Base-by-base conservation (phyloP, 2,113 vertebrate genomes). In the Pelusios castaneus region DNA sequence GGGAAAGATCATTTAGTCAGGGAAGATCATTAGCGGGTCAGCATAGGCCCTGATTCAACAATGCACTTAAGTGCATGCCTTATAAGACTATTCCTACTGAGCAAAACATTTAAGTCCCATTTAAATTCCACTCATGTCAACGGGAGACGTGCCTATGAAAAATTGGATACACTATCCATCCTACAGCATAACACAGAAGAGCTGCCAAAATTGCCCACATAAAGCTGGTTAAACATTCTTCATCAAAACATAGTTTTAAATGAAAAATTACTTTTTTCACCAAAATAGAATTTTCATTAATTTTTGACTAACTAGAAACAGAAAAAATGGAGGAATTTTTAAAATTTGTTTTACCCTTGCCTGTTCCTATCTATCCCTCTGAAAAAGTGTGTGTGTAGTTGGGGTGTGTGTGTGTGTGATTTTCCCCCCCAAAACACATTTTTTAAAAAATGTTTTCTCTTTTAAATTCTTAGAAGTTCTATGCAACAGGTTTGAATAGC, bases 401-500 rank as follows among this genome's bases (percentile, higher is more conserved):
- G n/a, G n/a, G n/a, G n/a, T n/a, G n/a, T n/a, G n/a, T n/a, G n/a
- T n/a, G n/a, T n/a, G n/a, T n/a, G n/a, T n/a, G n/a, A n/a, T n/a
- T n/a, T n/a, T n/a, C n/a, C n/a, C n/a, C n/a, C n/a, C n/a, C n/a
- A n/a, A n/a, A n/a, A n/a, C n/a, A n/a, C n/a, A 47, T 47, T 47
- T 47, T 47, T 47, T 47, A 47, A 47, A 43, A 70, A 70, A 10
- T 45, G 27, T 45, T 25, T 24, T 43, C 41, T 25, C 41, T 70
- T 17, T 43, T 22, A 75, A 43, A 75, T 25, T 45, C 41, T 76
- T 76, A 24, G 24, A 76, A 76, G 38, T 76, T 45, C 70, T 43
- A 43, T 75, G 21, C 11, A 84, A 80, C 80, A 87, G 60, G 60
- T 96, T 89, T 93, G 89, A 95, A 49, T 80, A 75, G 84, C 82